Base-by-base conservation (phyloP, 2,888 invertebrate species). In the Aphelenchoides bicaudatus region DNA sequence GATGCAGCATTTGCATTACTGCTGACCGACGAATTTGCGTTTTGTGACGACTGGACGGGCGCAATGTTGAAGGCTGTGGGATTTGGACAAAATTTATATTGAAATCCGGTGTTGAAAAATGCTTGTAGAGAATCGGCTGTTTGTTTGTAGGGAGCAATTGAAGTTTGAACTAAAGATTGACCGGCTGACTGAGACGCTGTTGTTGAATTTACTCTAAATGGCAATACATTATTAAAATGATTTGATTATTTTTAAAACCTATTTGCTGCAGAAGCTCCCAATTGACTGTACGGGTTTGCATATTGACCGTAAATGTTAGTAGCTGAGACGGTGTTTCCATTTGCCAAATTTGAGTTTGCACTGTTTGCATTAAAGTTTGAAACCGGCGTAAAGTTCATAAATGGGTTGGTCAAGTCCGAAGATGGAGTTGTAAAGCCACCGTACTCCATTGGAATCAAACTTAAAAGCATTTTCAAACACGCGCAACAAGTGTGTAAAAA, bases 91-190 rank as follows among this genome's bases (percentile, higher is more conserved):
- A 76, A 56, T 48, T 77, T 74, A 55, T 77, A 76, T 49, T 68
- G 75, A 1, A 75, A 63, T 5, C 74, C 73, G n/a, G 72, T 63
- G 48, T 74, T 75, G 58, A 75, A 75, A 55, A 75, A 75, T 0
- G 74, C 74, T 56, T 73, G 73, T 0, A 75, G 61, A 0, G 73
- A 70, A 13, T 74, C 73, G 37, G 59, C 25, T 28, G 59, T 56
- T 30, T 29, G 59, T 31, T 60, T 61, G 37, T 46, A 56, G 16
- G 29, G 29, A 16, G 2, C 28, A 19, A 34, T 13, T 53, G 56
- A 16, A 6, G 54, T 25, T 54, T 54, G 58, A 10, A 31, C 3
- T 19, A 25, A n/a, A 23, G 8, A 55, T 19, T 21, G 16, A 13
- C n/a, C 16, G 54, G 19, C 29, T 4, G 39, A 37, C 10, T 51